Base-by-base conservation (phyloP, 2,888 invertebrate genomes). In the Drosophila fungiperda region DNA sequence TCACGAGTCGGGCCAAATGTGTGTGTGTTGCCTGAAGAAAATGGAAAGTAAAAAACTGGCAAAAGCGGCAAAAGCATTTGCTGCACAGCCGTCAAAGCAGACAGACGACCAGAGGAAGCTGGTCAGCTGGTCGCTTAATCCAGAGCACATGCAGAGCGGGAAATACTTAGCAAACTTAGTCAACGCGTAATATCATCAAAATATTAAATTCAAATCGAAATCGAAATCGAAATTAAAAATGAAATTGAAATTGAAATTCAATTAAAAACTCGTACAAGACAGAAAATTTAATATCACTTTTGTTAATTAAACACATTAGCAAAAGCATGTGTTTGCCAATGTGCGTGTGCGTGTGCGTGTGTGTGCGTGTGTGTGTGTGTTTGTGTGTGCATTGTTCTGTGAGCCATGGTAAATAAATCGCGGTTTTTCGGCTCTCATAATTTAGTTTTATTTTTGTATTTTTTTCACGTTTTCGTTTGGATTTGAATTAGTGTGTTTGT, bases 11-110 rank as follows among this genome's bases (percentile, higher is more conserved):
- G 59, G 40, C 59, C 26, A 57, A 67, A 48, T 42, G 49, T n/a
- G 17, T 42, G 49, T n/a, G 17, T 38, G n/a, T 38, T 38, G 55
- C 36, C 58, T 64, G 65, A 80, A 73, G 76, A 82, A 85, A 89
- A 89, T 89, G 74, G 87, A 85, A 84, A 89, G 87, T 87, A 89
- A 87, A 87, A 89, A 79, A 70, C 61, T 69, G 73, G 40, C 62
- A 26, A 53, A 69, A 70, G 71, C 73, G 50, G 54, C 68, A 63
- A 76, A 81, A 75, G 79, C 85, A 85, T 85, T 85, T 75, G 77
- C 75, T 84, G 85, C 75, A 84, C 73, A 82, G 69, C 84, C 87
- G 87, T 87, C 89, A 80, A 67, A 32, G 85, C 80, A 84, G 77
- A 73, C 87, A 83, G 85, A 89, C 89, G 87, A 79, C 53, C 64